Base-by-base conservation (phyloP, 2,888 invertebrate species). In the Parascotia fuliginaria region DNA sequence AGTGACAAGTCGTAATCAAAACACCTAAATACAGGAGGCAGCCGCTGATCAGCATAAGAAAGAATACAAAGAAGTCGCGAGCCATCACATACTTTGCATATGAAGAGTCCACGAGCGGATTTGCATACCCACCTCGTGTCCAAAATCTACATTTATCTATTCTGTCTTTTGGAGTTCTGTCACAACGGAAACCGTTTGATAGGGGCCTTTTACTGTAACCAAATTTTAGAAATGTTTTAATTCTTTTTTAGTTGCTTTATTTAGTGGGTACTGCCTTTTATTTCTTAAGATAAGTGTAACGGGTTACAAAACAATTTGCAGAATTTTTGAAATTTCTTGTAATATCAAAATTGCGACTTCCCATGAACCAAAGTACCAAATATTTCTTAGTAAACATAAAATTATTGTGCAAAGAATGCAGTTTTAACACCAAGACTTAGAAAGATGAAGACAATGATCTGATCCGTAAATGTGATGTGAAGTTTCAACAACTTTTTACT, bases 41-140 rank as follows among this genome's bases (percentile, higher is more conserved):
- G 57, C 60, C 60, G 45, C 61, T 64, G 70, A 83, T 85, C 81
- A 79, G 62, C 85, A 85, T 85, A 79, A 82, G 80, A 85, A 85
- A 81, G 79, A 75, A 70, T 59, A 77, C 71, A 75, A 77, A 78
- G 76, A 71, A 71, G 77, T 74, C 79, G 78, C 81, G 77, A 79
- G 77, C 76, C 79, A 83, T 82, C 77, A 80, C 75, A 69, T 65
- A 72, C 75, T 90, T 89, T 85, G 83, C 90, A 90, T 90, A 89
- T 83, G 87, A 89, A 90, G 83, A 84, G 86, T 86, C 87, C 92
- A 89, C 89, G 89, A 83, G 90, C 79, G 77, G 71, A 89, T 91
- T 89, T 84, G 77, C 88, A 90, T 91, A 88, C 74, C 66, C 79
- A 76, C 78, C 78, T 78, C 73, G 77, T 79, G 75, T 81, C 85